Evolutionary conservation across 2,113 vertebrate genomes (phyloP).

Genomic region (Mesoclemmys tuberculata): DNA sequence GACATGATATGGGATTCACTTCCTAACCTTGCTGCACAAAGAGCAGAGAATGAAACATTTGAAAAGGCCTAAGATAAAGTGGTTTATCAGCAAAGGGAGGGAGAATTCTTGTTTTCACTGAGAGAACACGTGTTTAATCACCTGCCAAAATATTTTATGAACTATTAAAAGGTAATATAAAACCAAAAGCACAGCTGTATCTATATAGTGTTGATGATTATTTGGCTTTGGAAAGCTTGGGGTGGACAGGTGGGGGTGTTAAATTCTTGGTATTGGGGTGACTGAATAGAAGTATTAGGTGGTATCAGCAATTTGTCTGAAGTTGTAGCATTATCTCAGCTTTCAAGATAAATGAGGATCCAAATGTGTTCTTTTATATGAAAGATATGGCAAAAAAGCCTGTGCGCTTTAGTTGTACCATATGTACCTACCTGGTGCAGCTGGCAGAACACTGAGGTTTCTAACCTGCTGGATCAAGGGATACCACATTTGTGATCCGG

Average conservation of each 20-base stretch:
- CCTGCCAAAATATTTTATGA: slow-evolving; percentile 61
- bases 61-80: not conserved
- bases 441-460: not conserved
- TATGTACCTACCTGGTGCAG: not conserved
- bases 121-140: slow-evolving; percentile 60
- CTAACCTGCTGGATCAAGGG: accelerated
- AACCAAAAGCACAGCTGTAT: not conserved
- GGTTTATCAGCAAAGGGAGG: slow-evolving; percentile 51
- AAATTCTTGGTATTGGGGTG: slow-evolving; percentile 6
- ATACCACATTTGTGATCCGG: not conserved
- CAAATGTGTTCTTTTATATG: not conserved
- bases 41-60: not conserved
- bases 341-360: not conserved
- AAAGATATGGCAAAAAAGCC: not conserved
- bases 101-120: slow-evolving; percentile 46
- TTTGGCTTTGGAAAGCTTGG: slow-evolving; percentile 22
- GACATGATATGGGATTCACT: slow-evolving; percentile 7
- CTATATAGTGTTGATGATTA: slow-evolving; percentile 22
- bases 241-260: not conserved
- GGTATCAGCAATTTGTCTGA: not conserved
- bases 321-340: not conserved
- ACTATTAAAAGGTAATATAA: slow-evolving; percentile 18
- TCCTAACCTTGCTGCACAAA: slow-evolving; percentile 37
- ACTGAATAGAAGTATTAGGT: slow-evolving; percentile 46
- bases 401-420: not conserved